phyloP scores from a whole-genome alignment of 92 coral and sea anemone species.

The Isaurus tuberculatus region DNA sequence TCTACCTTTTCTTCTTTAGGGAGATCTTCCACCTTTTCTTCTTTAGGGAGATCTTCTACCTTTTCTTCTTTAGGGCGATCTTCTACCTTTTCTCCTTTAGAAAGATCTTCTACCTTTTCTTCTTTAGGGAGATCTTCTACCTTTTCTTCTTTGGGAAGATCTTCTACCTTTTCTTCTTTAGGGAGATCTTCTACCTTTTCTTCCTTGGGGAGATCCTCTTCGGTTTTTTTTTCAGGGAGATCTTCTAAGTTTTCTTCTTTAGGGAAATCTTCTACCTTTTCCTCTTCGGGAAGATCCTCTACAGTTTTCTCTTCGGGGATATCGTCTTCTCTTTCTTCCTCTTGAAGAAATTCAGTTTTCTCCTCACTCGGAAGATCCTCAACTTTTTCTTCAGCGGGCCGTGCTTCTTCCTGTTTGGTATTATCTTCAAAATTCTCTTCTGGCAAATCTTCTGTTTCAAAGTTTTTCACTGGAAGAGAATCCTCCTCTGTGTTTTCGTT shows the following conservation, averaged over 20 bases:
- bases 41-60: background rate
- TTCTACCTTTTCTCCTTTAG: background rate
- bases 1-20: background rate
- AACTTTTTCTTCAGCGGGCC: background rate
- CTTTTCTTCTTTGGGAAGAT: slow-evolving; percentile 5
- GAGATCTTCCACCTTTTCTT: background rate
- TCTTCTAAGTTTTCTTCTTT: background rate
- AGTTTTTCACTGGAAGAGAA: background rate
- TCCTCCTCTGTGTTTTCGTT: slow-evolving; percentile 8
- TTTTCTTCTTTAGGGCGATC: background rate
- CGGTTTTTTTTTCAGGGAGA: background rate
- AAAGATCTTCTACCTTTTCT: background rate
- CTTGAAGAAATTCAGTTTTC: background rate
- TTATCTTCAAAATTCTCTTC: slow-evolving; percentile 24
- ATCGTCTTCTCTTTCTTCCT: background rate
- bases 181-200: slow-evolving; percentile 13
- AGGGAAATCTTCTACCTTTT: slow-evolving; percentile 9
- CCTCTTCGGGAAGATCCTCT: background rate
- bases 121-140: background rate
- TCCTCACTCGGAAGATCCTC: background rate
- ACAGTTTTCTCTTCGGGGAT: background rate
- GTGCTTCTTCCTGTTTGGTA: background rate
- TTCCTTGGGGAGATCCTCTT: slow-evolving; percentile 17
- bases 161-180: background rate
- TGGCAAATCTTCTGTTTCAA: background rate